phyloP scores from a whole-genome alignment of 2,888 invertebrate genomes.

The Beris morrisii region DNA sequence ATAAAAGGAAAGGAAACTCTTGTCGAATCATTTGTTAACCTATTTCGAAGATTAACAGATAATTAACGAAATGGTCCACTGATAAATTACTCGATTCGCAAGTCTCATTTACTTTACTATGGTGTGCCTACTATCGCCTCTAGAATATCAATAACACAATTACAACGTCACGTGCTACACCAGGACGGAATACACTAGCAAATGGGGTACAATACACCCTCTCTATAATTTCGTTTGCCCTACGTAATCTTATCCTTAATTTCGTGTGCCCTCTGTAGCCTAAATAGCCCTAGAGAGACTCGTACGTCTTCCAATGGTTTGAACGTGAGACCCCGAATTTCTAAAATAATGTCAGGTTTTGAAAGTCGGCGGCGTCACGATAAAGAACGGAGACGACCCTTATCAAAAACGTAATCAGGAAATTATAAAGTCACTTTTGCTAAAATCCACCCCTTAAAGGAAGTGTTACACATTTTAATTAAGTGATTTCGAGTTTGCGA shows the following conservation, averaged over 20 bases:
- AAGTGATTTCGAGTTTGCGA: constrained; percentile 12
- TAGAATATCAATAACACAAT: constrained; percentile 22
- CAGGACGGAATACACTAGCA: background rate
- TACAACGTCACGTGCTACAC: constrained; percentile 21
- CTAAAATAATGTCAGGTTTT: background rate
- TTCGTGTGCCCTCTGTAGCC: too few relatives aligned
- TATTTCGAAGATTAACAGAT: constrained; percentile 30
- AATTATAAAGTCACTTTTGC: constrained; percentile 23
- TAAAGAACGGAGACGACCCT: background rate
- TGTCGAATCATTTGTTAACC: constrained; percentile 17
- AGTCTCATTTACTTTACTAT: constrained; percentile 23
- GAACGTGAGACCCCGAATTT: constrained; percentile 2
- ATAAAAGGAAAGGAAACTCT: background rate
- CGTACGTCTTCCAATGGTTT: background rate
- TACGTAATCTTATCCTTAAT: background rate
- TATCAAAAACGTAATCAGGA: constrained; percentile 18
- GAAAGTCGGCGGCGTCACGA: background rate
- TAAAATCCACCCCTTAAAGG: constrained; percentile 5
- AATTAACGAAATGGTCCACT: constrained; percentile 27
- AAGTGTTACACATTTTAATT: constrained; percentile 19
- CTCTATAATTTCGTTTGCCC: background rate
- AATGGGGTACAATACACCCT: background rate
- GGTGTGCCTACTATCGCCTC: background rate
- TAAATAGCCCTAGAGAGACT: background rate
- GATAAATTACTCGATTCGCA: constrained; percentile 29